A percentile compares a stretch with the other conserved stretches of the same genome.
phyloP scores from a whole-genome alignment of 2,113 vertebrate genomes.

The Orcinus orca region DNA sequence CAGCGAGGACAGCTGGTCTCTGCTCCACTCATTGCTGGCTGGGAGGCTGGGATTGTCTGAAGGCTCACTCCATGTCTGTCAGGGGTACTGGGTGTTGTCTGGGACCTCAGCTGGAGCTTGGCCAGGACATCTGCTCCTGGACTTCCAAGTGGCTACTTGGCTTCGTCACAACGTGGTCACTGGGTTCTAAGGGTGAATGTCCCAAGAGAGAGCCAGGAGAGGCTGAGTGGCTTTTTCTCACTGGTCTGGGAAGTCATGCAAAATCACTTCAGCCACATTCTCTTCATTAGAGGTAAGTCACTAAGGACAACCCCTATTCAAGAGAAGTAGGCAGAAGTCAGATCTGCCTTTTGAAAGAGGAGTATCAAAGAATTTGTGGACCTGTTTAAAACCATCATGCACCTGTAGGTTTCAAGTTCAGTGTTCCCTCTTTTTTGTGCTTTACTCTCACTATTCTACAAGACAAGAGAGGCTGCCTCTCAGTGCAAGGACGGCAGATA shows the following conservation, averaged over 20 bases:
- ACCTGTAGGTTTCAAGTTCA: neutral
- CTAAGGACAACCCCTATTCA: neutral
- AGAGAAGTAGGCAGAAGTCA: neutral
- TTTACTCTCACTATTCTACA: neutral
- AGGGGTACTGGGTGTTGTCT: neutral
- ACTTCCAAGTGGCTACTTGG: neutral
- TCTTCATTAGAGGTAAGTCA: neutral
- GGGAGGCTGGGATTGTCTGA: neutral
- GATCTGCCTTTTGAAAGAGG: neutral
- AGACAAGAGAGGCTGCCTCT: neutral
- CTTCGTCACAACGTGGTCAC: neutral
- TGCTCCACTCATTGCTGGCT: neutral
- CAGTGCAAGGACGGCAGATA: accelerated
- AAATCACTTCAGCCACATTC: neutral
- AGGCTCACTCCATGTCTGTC: neutral
- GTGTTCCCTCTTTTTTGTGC: neutral
- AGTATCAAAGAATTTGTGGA: neutral
- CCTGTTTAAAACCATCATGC: neutral
- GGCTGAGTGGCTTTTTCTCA: neutral
- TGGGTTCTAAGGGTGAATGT: neutral
- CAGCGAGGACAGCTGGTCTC: neutral
- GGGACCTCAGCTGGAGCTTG: neutral
- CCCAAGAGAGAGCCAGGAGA: neutral
- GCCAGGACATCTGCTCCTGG: neutral
- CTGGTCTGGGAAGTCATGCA: neutral